Evolutionary conservation across 2,888 invertebrate species (phyloP), one percentile per base, ranked within the genome.

Genomic region (Lamellibrachia satsuma): DNA sequence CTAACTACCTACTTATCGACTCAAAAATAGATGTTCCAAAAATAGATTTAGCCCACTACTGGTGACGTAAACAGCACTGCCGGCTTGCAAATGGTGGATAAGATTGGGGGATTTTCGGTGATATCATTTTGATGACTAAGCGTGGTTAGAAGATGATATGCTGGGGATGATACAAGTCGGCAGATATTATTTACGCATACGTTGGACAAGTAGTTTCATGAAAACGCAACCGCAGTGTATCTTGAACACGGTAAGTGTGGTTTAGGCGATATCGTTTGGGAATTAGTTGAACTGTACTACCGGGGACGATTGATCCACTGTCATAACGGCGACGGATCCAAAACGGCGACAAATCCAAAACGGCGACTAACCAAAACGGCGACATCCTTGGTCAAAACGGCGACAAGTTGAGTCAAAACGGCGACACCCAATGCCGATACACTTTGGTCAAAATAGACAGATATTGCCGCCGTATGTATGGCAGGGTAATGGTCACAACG

Each of bases 11-110:
- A 75, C 75, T 75, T 22, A 75, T 60, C 60, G 60, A 15, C 60
- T 9, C 60, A 60, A 15, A 75, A 75, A 75, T n/a, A 75, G 75
- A 75, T 75, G n/a, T 75, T 75, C 75, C 75, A 75, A 75, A 75
- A 75, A 75, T 75, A 75, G 75, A 75, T 75, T 75, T 75, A 75
- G 75, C 75, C 75, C 75, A 75, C 75, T 75, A 75, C 75, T 75
- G 75, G 22, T 75, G 75, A 75, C 75, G 75, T 75, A 75, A 75
- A 75, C 75, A 75, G 75, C 75, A 75, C 75, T 75, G 75, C 75
- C 75, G 75, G 75, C 75, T 75, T 75, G 75, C 75, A 75, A 75
- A 75, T 75, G 75, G 75, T 75, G 75, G 75, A 75, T 75, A 75
- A 75, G 75, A 75, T 22, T 75, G 75, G 75, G 75, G 75, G 75